Evolutionary conservation across 2,888 invertebrate genomes (phyloP), one percentile per base, ranked within the genome.

Genomic region (Coenonympha arcania): DNA sequence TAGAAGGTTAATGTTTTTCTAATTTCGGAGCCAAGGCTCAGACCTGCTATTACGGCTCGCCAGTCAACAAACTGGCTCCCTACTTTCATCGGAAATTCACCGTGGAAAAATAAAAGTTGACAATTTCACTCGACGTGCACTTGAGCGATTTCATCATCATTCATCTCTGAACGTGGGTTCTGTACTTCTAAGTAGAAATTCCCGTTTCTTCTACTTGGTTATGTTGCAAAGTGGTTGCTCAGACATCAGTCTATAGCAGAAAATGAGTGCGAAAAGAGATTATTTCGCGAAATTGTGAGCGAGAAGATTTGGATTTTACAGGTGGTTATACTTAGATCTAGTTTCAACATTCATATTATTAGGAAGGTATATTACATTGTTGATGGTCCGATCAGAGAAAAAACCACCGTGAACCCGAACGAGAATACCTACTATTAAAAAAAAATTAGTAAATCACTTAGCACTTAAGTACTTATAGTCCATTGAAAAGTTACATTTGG

Each of bases 1-100:
- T 73, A 78, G 74, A 79, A 82, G 81, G 79, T 82, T 82, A 74
- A 75, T 75, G 73, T 79, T 79, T 81, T 79, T 80, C 80, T 79
- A 71, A 79, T 80, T 82, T 82, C 74, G 80, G 76, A 75, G 66
- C 62, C 71, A 76, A 69, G 74, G 71, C 67, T 68, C 61, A 65
- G 63, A 76, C 76, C 68, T 68, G 76, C 67, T 69, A 71, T 73
- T 73, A 75, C 72, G 63, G 63, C 67, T 18, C 15, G 34, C 65
- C 62, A 65, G 66, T 24, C 16, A 18, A 65, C 62, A 64, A 67
- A 69, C 66, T 62, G 55, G 65, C 63, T 71, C 69, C 64, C 59
- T 63, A 73, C 82, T 80, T 81, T 84, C 79, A 73, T 76, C 73
- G 74, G 76, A 80, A 76, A 79, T 73, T 73, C 64, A 72, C 69